These are phyloP conservation scores for Lasiurus cinereus DNA, from an alignment of 2,113 vertebrate species.

Conservation along the genomic window DNA sequence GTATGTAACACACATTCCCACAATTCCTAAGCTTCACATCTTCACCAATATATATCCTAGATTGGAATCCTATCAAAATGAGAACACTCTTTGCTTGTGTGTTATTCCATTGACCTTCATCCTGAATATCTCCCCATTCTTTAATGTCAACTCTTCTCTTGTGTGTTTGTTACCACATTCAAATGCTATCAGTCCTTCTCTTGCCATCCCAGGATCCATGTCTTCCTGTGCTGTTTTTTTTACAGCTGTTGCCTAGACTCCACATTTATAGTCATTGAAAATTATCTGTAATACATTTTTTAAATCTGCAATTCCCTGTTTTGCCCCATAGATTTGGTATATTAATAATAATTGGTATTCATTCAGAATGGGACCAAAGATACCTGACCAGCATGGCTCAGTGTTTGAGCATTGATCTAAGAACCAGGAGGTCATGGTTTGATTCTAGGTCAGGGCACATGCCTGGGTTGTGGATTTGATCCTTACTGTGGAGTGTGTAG, in stretches of 20 bases:
- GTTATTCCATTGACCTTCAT: background rate
- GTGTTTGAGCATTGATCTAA: too few relatives aligned
- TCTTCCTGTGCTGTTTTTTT: background rate
- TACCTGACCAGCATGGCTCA: too few relatives aligned
- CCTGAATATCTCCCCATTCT: background rate
- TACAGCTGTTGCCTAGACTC: background rate
- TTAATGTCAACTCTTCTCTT: background rate
- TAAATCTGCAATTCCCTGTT: background rate
- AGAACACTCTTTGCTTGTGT: background rate
- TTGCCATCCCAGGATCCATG: too few relatives aligned
- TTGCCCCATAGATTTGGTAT: background rate
- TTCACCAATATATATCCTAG: background rate
- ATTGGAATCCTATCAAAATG: background rate
- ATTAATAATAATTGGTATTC: conserved; percentile 3
- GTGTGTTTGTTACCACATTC: background rate
- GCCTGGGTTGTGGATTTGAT: too few relatives aligned
- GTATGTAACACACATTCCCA: background rate
- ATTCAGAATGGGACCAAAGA: conserved; percentile 13
- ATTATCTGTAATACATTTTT: background rate
- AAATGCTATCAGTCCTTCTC: background rate
- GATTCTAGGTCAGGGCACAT: too few relatives aligned
- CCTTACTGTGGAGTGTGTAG: too few relatives aligned
- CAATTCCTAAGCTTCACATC: background rate
- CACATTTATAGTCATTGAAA: background rate
- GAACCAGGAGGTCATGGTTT: too few relatives aligned